These are phyloP conservation scores for Apoderus coryli DNA, from an alignment of 2,888 invertebrate species.

Conservation along the genomic window DNA sequence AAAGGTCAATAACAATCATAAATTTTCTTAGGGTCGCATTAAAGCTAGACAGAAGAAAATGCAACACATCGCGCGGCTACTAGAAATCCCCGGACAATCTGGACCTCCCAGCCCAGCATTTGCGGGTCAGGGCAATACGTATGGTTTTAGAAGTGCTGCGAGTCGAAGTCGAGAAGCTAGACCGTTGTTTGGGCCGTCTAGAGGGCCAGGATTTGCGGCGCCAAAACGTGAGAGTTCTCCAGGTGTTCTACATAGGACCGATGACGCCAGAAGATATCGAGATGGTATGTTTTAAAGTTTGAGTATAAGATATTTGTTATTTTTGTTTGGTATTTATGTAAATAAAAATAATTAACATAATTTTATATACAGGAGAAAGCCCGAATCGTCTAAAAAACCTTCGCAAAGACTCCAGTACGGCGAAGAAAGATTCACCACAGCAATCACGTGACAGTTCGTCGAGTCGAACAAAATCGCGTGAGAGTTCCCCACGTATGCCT, in stretches of 20 bases:
- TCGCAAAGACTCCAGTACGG: slow-evolving; percentile 18
- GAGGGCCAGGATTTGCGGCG: slow-evolving; percentile 29
- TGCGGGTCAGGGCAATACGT: slow-evolving; percentile 27
- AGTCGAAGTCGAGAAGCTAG: slow-evolving; percentile 28
- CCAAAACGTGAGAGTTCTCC: slow-evolving; percentile 31
- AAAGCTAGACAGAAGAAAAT: slow-evolving; percentile 95
- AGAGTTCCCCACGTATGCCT: slow-evolving; percentile 56
- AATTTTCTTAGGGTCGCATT: slow-evolving; percentile 54
- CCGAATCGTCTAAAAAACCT: slow-evolving; percentile 22
- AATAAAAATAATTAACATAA: no score
- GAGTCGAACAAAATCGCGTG: slow-evolving; percentile 38
- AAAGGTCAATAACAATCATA: no score
- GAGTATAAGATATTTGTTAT: no score
- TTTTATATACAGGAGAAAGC: slow-evolving; percentile 20
- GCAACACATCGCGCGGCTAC: slow-evolving; percentile 82
- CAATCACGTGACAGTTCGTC: slow-evolving; percentile 21
- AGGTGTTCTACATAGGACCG: slow-evolving; percentile 29
- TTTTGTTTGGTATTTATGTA: slow-evolving; percentile 1
- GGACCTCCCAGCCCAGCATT: slow-evolving; percentile 35
- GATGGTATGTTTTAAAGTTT: slow-evolving; percentile 13
- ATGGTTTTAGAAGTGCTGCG: slow-evolving; percentile 25
- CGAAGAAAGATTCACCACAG: slow-evolving; percentile 12
- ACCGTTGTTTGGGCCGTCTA: slow-evolving; percentile 27
- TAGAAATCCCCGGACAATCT: slow-evolving; percentile 63
- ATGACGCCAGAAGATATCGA: slow-evolving; percentile 22